A percentile compares a stretch with the other conserved stretches of the same genome.
phyloP scores from a whole-genome alignment of 2,888 invertebrate species.

The Epinotia ramella region DNA sequence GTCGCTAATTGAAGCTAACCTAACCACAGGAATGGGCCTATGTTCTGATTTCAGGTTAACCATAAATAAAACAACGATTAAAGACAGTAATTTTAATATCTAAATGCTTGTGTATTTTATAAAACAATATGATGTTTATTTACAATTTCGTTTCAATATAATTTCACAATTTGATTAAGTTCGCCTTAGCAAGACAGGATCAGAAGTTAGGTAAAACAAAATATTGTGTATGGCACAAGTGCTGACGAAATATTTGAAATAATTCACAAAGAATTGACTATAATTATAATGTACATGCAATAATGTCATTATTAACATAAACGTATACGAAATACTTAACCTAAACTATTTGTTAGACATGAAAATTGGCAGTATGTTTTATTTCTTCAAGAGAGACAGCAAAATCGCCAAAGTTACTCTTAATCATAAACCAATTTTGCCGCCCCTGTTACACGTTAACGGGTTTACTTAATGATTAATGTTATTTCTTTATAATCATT shows the following conservation, averaged over 20 bases:
- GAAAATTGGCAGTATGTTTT: conserved; percentile 69
- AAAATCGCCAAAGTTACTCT: neutral
- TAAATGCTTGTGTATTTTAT: conserved; percentile 66
- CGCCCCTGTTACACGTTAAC: neutral
- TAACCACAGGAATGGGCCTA: no score
- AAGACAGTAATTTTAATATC: conserved; percentile 75
- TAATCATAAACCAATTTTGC: conserved; percentile 3
- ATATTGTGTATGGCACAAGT: conserved; percentile 40
- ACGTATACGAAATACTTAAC: conserved; percentile 9
- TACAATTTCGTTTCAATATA: conserved; percentile 56
- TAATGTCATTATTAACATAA: conserved; percentile 25
- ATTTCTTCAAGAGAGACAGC: conserved; percentile 17
- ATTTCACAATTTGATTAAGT: conserved; percentile 30
- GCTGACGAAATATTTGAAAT: conserved; percentile 30
- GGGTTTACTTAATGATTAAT: conserved; percentile 7
- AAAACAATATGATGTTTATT: conserved; percentile 74
- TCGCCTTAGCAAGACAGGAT: conserved; percentile 9
- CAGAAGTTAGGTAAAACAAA: conserved; percentile 21
- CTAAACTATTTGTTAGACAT: conserved; percentile 45
- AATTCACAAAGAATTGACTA: conserved; percentile 23
- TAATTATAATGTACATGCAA: conserved; percentile 10
- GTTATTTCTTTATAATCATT: conserved; percentile 4
- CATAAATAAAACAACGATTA: conserved; percentile 57
- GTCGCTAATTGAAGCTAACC: no score
- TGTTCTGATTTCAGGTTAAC: no score